A percentile compares a stretch with the other conserved stretches of the same genome.
These are phyloP conservation scores for Hirudo medicinalis DNA, from an alignment of 1,140 invertebrate genomes.

Conservation along the genomic window DNA sequence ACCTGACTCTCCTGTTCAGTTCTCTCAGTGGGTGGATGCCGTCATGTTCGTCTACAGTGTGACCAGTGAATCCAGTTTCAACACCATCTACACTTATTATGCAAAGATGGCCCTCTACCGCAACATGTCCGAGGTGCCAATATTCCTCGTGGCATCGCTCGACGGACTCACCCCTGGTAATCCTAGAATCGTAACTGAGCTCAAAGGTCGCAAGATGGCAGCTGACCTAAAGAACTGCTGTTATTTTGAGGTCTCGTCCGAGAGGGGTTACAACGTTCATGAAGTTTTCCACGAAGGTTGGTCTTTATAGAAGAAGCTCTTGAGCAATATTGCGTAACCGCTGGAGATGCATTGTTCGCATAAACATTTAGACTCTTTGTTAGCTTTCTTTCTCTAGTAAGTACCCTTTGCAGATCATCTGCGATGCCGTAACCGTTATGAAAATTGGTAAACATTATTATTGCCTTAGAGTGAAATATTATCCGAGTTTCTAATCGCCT, in stretches of 20 bases:
- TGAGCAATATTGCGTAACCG: too few species aligned
- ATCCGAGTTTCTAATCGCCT: too few species aligned
- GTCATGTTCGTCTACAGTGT: conserved; percentile 94
- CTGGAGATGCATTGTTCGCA: too few species aligned
- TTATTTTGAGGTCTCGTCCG: conserved; percentile 95
- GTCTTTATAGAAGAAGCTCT: conserved; percentile 23
- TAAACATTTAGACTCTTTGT: too few species aligned
- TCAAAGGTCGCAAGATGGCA: conserved; percentile 75
- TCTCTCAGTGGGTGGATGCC: conserved; percentile 94
- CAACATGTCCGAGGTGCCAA: conserved; percentile 78
- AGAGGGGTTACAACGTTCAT: conserved; percentile 91
- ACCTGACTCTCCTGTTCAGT: conserved; percentile 49
- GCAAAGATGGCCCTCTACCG: conserved; percentile 90
- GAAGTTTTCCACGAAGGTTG: conserved; percentile 93
- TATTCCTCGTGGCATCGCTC: conserved; percentile 93
- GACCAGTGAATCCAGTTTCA: conserved; percentile 88
- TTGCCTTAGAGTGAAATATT: too few species aligned
- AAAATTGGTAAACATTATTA: too few species aligned
- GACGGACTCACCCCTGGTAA: conserved; percentile 89
- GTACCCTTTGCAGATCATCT: too few species aligned
- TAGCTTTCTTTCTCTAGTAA: too few species aligned
- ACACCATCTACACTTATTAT: conserved; percentile 83
- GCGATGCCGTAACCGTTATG: too few species aligned
- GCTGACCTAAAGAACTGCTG: conserved; percentile 80
- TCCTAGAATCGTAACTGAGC: conserved; percentile 84